Evolutionary conservation across 2,888 invertebrate genomes (phyloP).

Genomic region (Acleris emargana): DNA sequence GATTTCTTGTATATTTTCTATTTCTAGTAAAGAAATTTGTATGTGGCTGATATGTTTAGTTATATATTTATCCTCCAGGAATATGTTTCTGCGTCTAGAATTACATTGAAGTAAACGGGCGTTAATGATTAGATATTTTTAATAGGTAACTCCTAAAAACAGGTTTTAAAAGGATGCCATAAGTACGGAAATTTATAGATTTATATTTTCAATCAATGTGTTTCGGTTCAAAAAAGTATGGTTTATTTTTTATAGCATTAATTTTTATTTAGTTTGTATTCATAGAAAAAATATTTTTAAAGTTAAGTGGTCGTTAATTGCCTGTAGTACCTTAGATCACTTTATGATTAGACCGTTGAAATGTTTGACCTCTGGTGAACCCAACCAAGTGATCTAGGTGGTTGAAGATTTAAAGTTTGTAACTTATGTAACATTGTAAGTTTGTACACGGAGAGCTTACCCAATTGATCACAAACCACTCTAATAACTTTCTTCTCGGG

Average conservation of each 20-base stretch:
- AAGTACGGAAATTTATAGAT: neutral
- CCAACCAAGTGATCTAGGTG: too few relatives aligned
- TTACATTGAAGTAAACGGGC: neutral
- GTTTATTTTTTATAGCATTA: too few relatives aligned
- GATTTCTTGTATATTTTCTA: neutral
- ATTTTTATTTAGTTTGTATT: too few relatives aligned
- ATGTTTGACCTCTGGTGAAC: too few relatives aligned
- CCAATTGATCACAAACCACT: conserved; percentile 90
- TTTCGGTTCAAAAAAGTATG: neutral
- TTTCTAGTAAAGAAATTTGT: neutral
- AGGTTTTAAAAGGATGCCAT: neutral
- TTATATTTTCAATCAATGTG: neutral
- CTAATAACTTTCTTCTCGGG: conserved; percentile 90
- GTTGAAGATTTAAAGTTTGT: neutral
- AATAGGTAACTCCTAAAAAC: neutral
- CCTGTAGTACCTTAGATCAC: too few relatives aligned
- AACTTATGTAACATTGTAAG: neutral
- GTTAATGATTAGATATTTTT: neutral
- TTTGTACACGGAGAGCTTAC: conserved; percentile 69
- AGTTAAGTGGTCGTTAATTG: too few relatives aligned
- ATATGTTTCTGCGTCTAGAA: neutral
- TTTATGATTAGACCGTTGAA: too few relatives aligned
- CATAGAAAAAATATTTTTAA: too few relatives aligned
- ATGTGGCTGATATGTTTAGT: neutral
- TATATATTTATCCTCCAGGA: neutral